Base-by-base conservation (phyloP, 2,113 vertebrate genomes). In the Indicator maculatus region DNA sequence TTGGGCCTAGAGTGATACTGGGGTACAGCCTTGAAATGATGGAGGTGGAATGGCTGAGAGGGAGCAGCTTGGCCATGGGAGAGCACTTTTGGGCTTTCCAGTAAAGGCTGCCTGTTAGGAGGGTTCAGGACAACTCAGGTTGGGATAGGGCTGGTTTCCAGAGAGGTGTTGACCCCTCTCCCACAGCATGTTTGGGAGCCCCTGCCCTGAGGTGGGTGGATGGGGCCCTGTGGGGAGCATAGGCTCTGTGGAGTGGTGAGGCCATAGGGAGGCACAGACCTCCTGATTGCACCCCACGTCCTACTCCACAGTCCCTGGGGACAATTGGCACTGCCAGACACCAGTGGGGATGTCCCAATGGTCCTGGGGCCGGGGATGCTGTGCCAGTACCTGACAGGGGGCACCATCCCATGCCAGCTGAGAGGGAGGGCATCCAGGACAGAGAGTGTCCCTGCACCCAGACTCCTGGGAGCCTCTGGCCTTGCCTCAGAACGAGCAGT, bases 391-490 rank as follows among this genome's bases (percentile, higher is more conserved):
- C 38, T 11, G 27, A 14, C 39, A 61, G 53, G 47, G 23, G 39
- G 26, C 38, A 53, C 74, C 1, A 2, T 56, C 17, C 36, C 23
- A 17, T 83, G 20, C 14, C 28, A 33, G 27, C 61, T 28, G 61
- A 59, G 47, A 12, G 17, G 36, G 28, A 65, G 3, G 5, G 13
- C 4, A 13, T 75, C 28, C 59, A 56, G 72, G 28, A 58, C 56
- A 65, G 78, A n/a, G 24, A 28, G 12, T 0, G 0, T 53, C 66
- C 17, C 26, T 70, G 52, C 0, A 1, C 1, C 19, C 30, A 24
- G 7, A 2, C 47, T 55, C 17, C 41, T 36, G 63, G 58, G 33
- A 75, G 44, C 53, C 30, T 87, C 82, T 41, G 47, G 13, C 60
- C 53, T 61, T 63, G 17, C 56, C 60, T 36, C 63, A 39, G 21